These are phyloP conservation scores for Trichonephila clavata DNA, from an alignment of 1,140 invertebrate species.

Conservation along the genomic window DNA sequence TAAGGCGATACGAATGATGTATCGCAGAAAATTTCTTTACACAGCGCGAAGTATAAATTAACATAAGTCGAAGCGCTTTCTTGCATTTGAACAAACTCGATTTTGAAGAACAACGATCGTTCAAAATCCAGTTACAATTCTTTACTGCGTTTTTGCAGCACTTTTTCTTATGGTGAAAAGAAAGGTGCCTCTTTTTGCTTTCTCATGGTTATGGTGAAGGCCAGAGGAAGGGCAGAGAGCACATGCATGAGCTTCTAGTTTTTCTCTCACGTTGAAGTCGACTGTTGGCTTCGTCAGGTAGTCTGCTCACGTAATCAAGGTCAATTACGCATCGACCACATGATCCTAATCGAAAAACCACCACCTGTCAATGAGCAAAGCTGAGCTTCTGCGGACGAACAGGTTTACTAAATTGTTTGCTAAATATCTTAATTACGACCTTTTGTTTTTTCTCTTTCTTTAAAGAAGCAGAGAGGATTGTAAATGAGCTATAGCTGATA, in stretches of 20 bases:
- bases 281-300: neutral
- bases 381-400: neutral
- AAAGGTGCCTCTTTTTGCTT: neutral
- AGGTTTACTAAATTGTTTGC: neutral
- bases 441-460: neutral
- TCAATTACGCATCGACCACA: neutral
- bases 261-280: neutral
- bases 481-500: no score
- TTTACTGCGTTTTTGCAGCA: neutral
- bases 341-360: neutral
- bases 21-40: no score
- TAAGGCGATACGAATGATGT: no score
- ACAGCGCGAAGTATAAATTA: no score
- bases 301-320: slow-evolving; percentile 13
- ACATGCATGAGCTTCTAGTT: neutral
- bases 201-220: neutral
- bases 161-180: neutral
- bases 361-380: slow-evolving; percentile 7
- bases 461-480: neutral
- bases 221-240: neutral
- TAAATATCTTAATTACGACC: neutral
- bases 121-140: neutral
- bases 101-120: neutral
- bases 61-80: no score
- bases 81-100: no score